Percentiles rank a stretch among this genome's conserved stretches.
Evolutionary conservation across 2,888 invertebrate genomes (phyloP).

Genomic region (Malachius bipustulatus): DNA sequence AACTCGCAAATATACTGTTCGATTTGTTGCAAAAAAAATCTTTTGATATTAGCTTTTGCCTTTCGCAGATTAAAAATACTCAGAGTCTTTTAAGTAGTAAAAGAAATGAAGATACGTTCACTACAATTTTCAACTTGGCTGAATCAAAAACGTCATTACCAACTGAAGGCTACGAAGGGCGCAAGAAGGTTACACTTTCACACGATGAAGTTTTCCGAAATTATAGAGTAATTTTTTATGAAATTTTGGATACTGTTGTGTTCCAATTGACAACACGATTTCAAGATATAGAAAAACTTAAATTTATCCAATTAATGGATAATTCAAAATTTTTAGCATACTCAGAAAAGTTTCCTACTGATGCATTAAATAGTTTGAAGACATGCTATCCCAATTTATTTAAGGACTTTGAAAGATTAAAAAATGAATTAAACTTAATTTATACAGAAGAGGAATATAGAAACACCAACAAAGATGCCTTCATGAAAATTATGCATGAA

Average conservation of each 20-base stretch:
- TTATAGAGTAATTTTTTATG: background rate
- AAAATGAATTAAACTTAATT: background rate
- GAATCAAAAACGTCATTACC: constrained; percentile 1
- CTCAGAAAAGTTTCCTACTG: background rate
- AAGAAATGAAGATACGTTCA: background rate
- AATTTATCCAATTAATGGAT: background rate
- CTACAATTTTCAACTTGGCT: background rate
- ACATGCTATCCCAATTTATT: too few species aligned
- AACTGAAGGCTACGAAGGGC: background rate
- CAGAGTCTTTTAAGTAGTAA: background rate
- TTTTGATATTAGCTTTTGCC: background rate
- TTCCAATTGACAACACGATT: background rate
- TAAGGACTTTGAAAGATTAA: too few species aligned
- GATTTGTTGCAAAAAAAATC: background rate
- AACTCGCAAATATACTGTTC: background rate
- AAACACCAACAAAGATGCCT: background rate
- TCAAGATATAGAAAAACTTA: background rate
- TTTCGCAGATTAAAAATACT: background rate
- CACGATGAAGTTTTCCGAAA: background rate
- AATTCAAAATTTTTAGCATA: background rate
- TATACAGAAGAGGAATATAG: background rate
- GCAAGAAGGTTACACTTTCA: background rate
- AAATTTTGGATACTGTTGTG: background rate
- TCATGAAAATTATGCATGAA: background rate
- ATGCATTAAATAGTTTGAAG: background rate